Evolutionary conservation across 2,113 vertebrate species (phyloP).

Genomic region (Silurus asotus): DNA sequence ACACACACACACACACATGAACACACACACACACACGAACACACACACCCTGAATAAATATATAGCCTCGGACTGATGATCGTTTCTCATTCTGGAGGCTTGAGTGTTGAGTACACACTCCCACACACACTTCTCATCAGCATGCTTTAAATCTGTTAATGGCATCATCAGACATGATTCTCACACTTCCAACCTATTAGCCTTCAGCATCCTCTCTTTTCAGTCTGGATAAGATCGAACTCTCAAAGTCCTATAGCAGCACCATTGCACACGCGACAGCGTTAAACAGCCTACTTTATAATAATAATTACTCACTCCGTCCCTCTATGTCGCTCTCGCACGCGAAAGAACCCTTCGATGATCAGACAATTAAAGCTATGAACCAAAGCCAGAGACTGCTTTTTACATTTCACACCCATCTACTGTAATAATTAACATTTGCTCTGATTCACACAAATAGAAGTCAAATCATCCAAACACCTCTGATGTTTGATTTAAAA

Average conservation of each 20-base stretch:
- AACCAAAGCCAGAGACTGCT: not conserved
- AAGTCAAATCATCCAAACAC: not conserved
- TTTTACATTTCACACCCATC: not conserved
- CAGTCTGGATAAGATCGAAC: slow-evolving; percentile 8
- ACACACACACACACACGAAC: slow-evolving; percentile 21
- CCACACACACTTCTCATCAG: slow-evolving; percentile 22
- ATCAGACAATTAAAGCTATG: not conserved
- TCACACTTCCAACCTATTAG: slow-evolving; percentile 12
- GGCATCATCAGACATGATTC: slow-evolving; percentile 56
- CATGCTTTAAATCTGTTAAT: slow-evolving; percentile 18
- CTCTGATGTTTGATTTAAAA: not conserved
- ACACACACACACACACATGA: not conserved
- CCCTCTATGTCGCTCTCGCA: not conserved
- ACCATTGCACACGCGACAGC: slow-evolving; percentile 15
- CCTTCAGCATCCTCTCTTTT: not conserved
- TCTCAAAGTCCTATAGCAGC: slow-evolving; percentile 1
- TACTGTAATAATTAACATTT: not conserved
- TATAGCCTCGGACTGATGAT: not conserved
- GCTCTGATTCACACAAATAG: not conserved
- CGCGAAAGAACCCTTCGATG: not conserved
- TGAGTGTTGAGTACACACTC: not conserved
- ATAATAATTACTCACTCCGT: slow-evolving; percentile 1
- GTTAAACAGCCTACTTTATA: slow-evolving; percentile 7
- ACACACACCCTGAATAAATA: not conserved
- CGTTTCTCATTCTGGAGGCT: not conserved